phyloP scores from a whole-genome alignment of 2,888 invertebrate genomes.

The Clitarchus hookeri region DNA sequence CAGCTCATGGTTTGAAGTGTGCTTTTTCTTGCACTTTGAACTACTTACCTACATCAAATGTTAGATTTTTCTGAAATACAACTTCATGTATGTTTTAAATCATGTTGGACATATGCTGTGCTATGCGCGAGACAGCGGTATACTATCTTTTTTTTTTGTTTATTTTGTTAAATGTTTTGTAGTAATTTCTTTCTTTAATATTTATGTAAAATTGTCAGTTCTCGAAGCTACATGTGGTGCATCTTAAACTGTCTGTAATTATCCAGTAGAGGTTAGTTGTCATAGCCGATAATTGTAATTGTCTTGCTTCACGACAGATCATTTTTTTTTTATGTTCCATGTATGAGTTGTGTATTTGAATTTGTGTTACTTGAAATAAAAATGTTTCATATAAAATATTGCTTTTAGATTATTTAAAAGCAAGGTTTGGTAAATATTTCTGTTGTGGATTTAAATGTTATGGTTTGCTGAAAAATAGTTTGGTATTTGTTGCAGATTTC shows the following conservation, averaged over 20 bases:
- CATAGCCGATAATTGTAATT: neutral
- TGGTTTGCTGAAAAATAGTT: too few relatives aligned
- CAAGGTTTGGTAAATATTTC: too few relatives aligned
- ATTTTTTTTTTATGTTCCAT: neutral
- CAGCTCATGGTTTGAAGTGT: too few relatives aligned
- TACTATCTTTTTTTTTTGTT: neutral
- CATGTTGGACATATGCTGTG: too few relatives aligned
- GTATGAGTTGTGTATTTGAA: neutral
- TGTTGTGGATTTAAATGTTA: too few relatives aligned
- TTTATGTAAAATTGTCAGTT: neutral
- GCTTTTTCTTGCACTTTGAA: too few relatives aligned
- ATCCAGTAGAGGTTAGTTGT: neutral
- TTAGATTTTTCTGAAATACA: too few relatives aligned
- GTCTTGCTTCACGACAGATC: neutral
- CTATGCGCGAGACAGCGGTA: too few relatives aligned
- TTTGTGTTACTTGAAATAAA: constrained; percentile 1
- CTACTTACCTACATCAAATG: too few relatives aligned
- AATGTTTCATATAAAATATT: neutral
- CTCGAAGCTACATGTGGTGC: neutral
- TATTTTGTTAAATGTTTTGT: neutral
- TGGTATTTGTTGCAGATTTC: too few relatives aligned
- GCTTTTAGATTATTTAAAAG: too few relatives aligned
- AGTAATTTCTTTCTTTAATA: neutral
- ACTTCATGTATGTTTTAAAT: too few relatives aligned
- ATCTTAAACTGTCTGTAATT: neutral